A percentile compares a stretch with the other conserved stretches of the same genome.
phyloP scores from a whole-genome alignment of 2,888 invertebrate genomes.

The Sinhomidia bicolor region DNA sequence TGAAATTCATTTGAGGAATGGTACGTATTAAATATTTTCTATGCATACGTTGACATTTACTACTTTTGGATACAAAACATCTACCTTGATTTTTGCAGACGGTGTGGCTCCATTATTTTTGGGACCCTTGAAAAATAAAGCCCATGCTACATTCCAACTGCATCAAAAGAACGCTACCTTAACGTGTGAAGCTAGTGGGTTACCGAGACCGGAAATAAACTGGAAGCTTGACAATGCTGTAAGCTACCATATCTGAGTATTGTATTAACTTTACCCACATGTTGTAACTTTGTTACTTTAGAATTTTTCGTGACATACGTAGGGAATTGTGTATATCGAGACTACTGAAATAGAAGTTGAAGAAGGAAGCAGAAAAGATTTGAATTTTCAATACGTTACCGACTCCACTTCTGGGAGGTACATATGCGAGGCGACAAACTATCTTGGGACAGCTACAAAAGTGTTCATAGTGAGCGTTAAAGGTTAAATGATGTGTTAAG shows the following conservation, averaged over 20 bases:
- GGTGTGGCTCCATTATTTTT: no score
- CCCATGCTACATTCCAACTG: not conserved
- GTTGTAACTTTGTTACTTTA: no score
- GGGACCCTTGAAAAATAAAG: no score
- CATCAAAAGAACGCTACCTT: conserved; percentile 51
- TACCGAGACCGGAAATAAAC: conserved; percentile 45
- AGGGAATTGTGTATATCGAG: no score
- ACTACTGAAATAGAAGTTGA: not conserved
- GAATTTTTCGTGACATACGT: no score
- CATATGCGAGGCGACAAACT: conserved; percentile 55
- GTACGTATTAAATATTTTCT: no score
- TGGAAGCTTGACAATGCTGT: conserved; percentile 6
- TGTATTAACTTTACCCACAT: no score
- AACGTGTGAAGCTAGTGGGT: conserved; percentile 19
- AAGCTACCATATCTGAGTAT: not conserved
- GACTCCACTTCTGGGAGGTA: conserved; percentile 30
- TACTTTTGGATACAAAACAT: no score
- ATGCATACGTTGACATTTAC: no score
- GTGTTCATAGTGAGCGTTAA: conserved; percentile 41
- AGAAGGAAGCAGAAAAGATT: conserved; percentile 26
- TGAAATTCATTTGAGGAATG: not conserved
- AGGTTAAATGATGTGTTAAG: conserved; percentile 34
- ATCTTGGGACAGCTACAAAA: conserved; percentile 22
- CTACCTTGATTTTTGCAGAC: no score
- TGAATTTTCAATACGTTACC: conserved; percentile 50